Evolutionary conservation across 2,113 vertebrate species (phyloP).

Genomic region (Columbina picui): DNA sequence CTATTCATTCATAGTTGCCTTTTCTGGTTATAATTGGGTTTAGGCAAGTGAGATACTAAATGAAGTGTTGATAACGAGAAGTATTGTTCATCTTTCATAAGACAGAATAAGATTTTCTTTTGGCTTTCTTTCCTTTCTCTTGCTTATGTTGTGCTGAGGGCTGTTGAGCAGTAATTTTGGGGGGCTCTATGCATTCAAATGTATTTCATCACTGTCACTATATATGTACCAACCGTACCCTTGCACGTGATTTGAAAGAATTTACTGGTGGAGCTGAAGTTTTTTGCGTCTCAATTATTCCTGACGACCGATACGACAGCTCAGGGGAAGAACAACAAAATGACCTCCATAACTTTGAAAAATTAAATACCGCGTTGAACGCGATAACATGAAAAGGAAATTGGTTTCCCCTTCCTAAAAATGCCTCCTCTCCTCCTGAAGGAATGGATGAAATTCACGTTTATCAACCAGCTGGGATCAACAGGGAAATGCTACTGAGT

Average conservation of each 20-base stretch:
- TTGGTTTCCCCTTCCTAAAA: conserved; percentile 3
- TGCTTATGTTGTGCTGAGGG: neutral
- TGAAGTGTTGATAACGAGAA: conserved; percentile 4
- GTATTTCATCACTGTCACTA: neutral
- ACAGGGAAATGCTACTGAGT: neutral
- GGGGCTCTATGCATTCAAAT: neutral
- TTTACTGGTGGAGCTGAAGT: neutral
- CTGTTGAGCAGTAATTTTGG: neutral
- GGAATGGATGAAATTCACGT: neutral
- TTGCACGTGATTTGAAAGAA: neutral
- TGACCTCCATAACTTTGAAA: neutral
- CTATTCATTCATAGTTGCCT: conserved; percentile 1
- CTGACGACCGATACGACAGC: neutral
- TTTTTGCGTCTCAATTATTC: neutral
- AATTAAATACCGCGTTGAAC: neutral
- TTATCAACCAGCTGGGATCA: conserved; percentile 8
- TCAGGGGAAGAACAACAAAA: neutral
- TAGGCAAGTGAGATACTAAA: neutral
- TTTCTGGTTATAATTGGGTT: neutral
- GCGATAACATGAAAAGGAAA: neutral
- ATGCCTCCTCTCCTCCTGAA: neutral
- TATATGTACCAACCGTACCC: neutral
- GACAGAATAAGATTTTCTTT: neutral
- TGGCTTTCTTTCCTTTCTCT: neutral
- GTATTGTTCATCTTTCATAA: conserved; percentile 3